Evolutionary conservation across 35 echinoderm and acorn worm genomes (phyloP).

Genomic region (Ophiothrix spiculata): DNA sequence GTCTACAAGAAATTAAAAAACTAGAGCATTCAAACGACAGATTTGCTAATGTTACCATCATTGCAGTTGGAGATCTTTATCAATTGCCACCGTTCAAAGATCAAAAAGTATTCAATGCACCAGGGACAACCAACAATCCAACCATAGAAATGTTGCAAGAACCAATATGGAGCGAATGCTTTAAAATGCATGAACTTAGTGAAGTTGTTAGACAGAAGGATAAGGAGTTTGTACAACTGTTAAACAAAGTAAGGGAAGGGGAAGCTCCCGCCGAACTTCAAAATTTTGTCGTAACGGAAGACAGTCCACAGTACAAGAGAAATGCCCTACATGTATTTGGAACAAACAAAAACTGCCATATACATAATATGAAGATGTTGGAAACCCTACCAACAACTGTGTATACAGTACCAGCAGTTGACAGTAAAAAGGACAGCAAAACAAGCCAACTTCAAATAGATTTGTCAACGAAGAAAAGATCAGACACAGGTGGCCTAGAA

Average conservation of each 20-base stretch:
- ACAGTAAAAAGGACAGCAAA: background rate
- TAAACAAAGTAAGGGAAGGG: slow-evolving; percentile 5
- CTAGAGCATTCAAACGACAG: background rate
- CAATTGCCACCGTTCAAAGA: slow-evolving; percentile 45
- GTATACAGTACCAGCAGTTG: background rate
- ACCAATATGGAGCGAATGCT: slow-evolving; percentile 14
- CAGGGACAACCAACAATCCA: background rate
- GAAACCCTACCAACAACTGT: background rate
- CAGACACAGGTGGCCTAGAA: background rate
- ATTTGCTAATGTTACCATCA: slow-evolving; percentile 58
- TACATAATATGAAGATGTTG: slow-evolving; percentile 26
- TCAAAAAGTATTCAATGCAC: background rate
- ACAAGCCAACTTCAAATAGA: background rate
- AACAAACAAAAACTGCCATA: slow-evolving; percentile 43
- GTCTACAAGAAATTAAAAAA: slow-evolving; percentile 62
- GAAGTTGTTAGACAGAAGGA: slow-evolving; percentile 64
- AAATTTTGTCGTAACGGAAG: background rate
- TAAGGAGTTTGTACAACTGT: background rate
- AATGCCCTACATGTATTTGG: slow-evolving; percentile 52
- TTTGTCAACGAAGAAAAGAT: background rate
- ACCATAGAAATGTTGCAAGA: background rate
- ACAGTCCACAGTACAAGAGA: background rate
- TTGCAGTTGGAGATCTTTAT: slow-evolving; percentile 56
- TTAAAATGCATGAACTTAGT: slow-evolving; percentile 21
- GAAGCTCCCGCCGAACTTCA: background rate